These are phyloP conservation scores for Magallana angulata DNA, from an alignment of 1,140 invertebrate genomes.

Conservation along the genomic window DNA sequence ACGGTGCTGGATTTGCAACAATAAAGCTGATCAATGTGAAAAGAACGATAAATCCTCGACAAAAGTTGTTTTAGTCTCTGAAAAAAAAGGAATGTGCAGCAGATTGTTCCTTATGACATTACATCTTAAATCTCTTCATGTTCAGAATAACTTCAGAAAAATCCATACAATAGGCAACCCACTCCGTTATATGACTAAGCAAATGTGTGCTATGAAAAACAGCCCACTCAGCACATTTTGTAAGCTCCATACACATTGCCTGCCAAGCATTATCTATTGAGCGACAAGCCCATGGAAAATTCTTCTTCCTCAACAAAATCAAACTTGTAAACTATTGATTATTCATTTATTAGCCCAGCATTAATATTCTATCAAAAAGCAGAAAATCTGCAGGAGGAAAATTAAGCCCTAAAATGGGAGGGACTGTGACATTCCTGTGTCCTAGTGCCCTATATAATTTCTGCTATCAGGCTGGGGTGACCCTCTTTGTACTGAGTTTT, in stretches of 20 bases:
- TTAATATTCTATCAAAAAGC: no score
- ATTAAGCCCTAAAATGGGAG: neutral
- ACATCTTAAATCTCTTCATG: neutral
- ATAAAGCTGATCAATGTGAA: no score
- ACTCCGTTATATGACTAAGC: neutral
- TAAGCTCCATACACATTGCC: neutral
- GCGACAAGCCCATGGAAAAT: neutral
- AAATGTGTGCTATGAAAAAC: neutral
- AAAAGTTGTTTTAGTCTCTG: neutral
- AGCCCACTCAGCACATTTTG: conserved; percentile 9
- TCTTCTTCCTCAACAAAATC: neutral
- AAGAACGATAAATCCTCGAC: no score
- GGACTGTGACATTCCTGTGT: neutral
- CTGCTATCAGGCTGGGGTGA: neutral
- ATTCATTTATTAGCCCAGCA: neutral
- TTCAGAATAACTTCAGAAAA: no score
- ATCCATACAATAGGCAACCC: no score
- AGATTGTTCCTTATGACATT: neutral
- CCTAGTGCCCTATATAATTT: neutral
- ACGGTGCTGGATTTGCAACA: no score
- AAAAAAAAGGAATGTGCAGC: neutral
- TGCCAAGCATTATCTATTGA: neutral
- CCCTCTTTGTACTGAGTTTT: neutral
- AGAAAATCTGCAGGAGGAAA: neutral
- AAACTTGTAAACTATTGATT: conserved; percentile 7